phyloP scores from a whole-genome alignment of 2,888 invertebrate species.

The Caenorhabditis sp. region DNA sequence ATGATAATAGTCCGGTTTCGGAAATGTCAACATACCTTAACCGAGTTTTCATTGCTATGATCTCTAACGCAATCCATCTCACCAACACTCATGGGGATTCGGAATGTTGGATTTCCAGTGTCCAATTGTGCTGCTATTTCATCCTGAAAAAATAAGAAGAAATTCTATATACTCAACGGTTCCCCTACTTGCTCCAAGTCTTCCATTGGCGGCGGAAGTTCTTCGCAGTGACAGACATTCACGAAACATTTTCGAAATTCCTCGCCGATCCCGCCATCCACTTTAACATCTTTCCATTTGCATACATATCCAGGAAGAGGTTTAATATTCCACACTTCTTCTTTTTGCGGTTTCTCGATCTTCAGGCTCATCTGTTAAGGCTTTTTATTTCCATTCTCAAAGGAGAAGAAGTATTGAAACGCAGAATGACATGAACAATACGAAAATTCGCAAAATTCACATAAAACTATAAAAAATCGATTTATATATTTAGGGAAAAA shows the following conservation, averaged over 20 bases:
- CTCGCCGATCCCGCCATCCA: constrained; percentile 26
- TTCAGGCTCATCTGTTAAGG: constrained; percentile 26
- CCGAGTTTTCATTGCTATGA: constrained; percentile 68
- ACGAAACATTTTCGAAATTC: constrained; percentile 75
- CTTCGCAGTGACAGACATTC: constrained; percentile 76
- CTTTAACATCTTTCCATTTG: constrained; percentile 74
- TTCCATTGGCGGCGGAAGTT: constrained; percentile 70
- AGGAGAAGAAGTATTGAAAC: background rate
- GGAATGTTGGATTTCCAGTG: constrained; percentile 56
- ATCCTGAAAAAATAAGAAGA: constrained; percentile 63
- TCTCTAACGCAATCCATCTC: constrained; percentile 76
- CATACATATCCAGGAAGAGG: constrained; percentile 77
- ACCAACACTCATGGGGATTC: constrained; percentile 75
- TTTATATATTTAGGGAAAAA: constrained; percentile 38
- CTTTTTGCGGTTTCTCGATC: constrained; percentile 17
- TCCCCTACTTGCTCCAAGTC: constrained; percentile 65
- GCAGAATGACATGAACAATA: background rate
- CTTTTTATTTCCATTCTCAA: background rate
- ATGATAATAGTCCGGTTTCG: background rate
- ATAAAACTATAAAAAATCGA: background rate
- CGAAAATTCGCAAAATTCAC: background rate
- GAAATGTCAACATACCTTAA: constrained; percentile 63
- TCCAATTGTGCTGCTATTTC: constrained; percentile 71
- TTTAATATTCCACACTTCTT: constrained; percentile 72
- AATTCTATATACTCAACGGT: background rate